Evolutionary conservation across 2,888 invertebrate species (phyloP).

Genomic region (Cactoblastis cactorum): DNA sequence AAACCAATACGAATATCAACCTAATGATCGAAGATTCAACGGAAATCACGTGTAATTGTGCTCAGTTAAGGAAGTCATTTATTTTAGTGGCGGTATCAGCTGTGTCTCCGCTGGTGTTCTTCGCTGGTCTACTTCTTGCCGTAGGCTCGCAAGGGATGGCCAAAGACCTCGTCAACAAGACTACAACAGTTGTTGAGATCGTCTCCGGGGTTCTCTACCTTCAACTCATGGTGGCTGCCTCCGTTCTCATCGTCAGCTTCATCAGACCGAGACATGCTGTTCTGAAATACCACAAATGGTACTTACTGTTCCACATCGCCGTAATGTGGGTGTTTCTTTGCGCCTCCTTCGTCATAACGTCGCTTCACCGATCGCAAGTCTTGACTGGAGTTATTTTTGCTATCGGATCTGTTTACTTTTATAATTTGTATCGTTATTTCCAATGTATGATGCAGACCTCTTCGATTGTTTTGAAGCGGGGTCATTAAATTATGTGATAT

Average conservation of each 20-base stretch:
- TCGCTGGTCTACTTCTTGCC: constrained; percentile 41
- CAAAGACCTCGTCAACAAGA: constrained; percentile 26
- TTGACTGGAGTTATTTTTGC: constrained; percentile 32
- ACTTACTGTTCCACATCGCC: constrained; percentile 43
- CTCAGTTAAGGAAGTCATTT: constrained; percentile 41
- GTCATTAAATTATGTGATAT: constrained; percentile 28
- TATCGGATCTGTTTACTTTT: constrained; percentile 37
- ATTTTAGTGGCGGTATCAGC: constrained; percentile 49
- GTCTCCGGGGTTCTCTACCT: constrained; percentile 47
- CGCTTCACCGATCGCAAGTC: constrained; percentile 32
- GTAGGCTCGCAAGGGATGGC: constrained; percentile 32
- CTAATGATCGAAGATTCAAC: constrained; percentile 42
- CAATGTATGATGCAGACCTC: constrained; percentile 31
- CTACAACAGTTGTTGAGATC: constrained; percentile 42
- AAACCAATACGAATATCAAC: constrained; percentile 29
- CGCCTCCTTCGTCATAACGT: constrained; percentile 39
- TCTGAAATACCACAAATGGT: constrained; percentile 48
- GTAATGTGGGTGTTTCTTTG: constrained; percentile 40
- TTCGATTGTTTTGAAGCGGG: constrained; percentile 33
- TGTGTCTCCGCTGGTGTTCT: constrained; percentile 50
- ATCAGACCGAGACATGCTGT: constrained; percentile 38
- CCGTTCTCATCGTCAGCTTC: constrained; percentile 43
- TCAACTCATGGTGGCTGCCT: constrained; percentile 52
- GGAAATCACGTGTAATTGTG: constrained; percentile 46
- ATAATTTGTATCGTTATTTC: constrained; percentile 34